Percentiles rank a stretch among this genome's conserved stretches.
phyloP scores from a whole-genome alignment of 2,888 invertebrate species.

The Mantis religiosa region DNA sequence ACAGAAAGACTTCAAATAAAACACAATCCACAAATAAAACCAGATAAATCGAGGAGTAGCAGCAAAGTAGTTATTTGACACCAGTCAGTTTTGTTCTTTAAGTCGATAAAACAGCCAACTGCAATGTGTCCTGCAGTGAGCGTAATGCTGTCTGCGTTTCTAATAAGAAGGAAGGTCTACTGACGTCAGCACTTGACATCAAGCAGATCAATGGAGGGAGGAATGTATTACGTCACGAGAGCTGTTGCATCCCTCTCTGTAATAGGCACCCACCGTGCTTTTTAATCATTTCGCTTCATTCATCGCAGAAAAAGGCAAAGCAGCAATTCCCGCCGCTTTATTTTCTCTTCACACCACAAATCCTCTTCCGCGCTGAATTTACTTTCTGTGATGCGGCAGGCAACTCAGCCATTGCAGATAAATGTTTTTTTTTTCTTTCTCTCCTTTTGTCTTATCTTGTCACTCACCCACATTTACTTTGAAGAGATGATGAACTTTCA shows the following conservation, averaged over 20 bases:
- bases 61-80: background rate
- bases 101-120: background rate
- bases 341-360: background rate
- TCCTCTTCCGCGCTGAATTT: background rate
- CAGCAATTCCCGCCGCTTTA: background rate
- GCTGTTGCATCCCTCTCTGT: background rate
- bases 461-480: background rate
- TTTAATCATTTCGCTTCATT: background rate
- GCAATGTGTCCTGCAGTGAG: background rate
- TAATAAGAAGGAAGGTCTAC: background rate
- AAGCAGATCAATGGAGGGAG: background rate
- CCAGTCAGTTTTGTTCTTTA: background rate
- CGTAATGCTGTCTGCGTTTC: background rate
- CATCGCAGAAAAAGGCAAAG: background rate
- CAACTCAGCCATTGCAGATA: background rate
- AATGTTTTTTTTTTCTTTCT: background rate
- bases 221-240: background rate
- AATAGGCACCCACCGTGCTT: background rate
- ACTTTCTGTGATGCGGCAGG: background rate
- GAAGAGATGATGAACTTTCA: background rate
- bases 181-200: background rate
- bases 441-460: background rate
- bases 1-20: too few relatives aligned
- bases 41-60: too few relatives aligned
- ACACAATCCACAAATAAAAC: too few relatives aligned